Percentiles rank a stretch among this genome's conserved stretches.
phyloP scores from a whole-genome alignment of 1,140 invertebrate genomes.

The Aphis gossypii region DNA sequence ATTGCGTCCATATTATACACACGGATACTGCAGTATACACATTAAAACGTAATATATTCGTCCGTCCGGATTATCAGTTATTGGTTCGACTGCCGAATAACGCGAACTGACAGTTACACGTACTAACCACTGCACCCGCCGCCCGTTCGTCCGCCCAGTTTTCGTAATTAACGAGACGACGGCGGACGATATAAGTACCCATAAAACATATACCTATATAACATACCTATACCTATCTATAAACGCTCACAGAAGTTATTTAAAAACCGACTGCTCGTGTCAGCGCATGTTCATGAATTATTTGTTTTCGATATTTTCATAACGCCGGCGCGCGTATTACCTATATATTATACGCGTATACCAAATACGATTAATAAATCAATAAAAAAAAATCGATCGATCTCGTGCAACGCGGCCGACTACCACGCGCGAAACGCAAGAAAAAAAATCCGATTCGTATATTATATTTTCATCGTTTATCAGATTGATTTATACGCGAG shows the following conservation, averaged over 20 bases:
- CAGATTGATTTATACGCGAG: background rate
- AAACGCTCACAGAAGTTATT: background rate
- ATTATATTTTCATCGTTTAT: background rate
- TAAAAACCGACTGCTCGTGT: background rate
- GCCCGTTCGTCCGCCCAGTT: background rate
- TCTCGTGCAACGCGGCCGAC: background rate
- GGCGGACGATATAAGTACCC: background rate
- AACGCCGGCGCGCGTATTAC: background rate
- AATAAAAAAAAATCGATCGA: background rate
- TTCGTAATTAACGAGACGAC: constrained; percentile 22
- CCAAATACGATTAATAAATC: background rate
- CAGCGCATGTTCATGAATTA: background rate
- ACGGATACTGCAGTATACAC: background rate
- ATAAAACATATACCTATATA: background rate
- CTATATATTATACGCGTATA: background rate
- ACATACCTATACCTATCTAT: background rate
- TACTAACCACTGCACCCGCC: background rate
- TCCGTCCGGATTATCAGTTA: constrained; percentile 13
- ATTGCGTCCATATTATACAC: background rate
- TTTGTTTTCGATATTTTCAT: constrained; percentile 10
- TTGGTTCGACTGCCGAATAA: constrained; percentile 23
- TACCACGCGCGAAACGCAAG: background rate
- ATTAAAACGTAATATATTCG: constrained; percentile 1
- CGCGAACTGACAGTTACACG: constrained; percentile 29
- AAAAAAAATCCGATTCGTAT: background rate